Base-by-base conservation (phyloP, 2,113 vertebrate genomes). In the Toxotes chatareus region DNA sequence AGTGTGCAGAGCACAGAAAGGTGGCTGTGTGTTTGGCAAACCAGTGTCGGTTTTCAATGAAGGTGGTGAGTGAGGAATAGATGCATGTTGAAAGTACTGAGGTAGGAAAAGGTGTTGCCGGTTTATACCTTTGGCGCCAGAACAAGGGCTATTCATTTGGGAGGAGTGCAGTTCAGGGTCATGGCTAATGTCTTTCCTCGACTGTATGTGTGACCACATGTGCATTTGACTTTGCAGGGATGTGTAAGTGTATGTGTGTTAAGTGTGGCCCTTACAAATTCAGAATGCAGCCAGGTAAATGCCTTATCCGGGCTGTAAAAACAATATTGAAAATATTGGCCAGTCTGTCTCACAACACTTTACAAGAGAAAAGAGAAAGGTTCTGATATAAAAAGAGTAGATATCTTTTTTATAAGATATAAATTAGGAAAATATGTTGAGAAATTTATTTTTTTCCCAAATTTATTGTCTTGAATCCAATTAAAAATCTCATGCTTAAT, bases 91-190 rank as follows among this genome's bases (percentile, higher is more conserved):
- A 87, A 66, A 77, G 72, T 17, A 38, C 44, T 44, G 70, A 67
- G 63, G 66, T 80, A 65, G 82, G 73, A 85, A 90, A 82, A 87
- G 74, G 88, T 89, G 84, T 88, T 72, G 70, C 61, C 79, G 4
- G 60, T 59, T 79, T 62, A 12, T 81, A 70, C 51, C 67, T 64
- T 71, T 56, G 82, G 82, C 46, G 32, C 83, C 82, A 77, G 75
- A 69, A 74, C 70, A 83, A 71, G 11, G 0, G 85, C 82, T 61
- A 79, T 90, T 90, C 84, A 82, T 83, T 61, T 84, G 75, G 79
- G 84, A 83, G 72, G 82, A 76, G 83, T 84, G 66, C 59, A 84
- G 73, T 71, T 88, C 69, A 84, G 76, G 88, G 84, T 92, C 91
- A 88, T 7, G 49, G 71, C 14, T 61, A 57, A 36, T 55, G 70